Base-by-base conservation (phyloP, 1,140 invertebrate species). In the Brachionus koreanus region DNA sequence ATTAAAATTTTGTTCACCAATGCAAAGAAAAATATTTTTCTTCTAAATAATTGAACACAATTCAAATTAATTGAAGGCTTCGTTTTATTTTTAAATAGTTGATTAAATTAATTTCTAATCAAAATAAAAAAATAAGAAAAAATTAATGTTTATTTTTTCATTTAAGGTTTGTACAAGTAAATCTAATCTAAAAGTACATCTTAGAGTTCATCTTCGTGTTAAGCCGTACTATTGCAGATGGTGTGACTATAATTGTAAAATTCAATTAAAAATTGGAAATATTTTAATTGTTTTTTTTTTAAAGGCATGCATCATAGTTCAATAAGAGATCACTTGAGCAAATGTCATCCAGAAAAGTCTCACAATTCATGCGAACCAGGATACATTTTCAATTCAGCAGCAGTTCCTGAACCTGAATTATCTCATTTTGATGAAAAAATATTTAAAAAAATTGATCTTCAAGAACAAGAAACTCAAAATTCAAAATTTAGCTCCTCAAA, bases 291-390 rank as follows among this genome's bases (percentile, higher is more conserved):
- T 29, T 23, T 74, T 46, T 46, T 46, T 23, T n/a, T 19, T 74
- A 5, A 43, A 74, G 69, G 69, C 25, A 82, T 82, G 82, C 82
- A 82, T 35, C 65, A 82, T 75, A 65, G 33, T 42, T 82, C 65
- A 39, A 82, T 72, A 49, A 49, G 65, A 49, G 81, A 82, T 72
- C 81, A 82, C 25, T 74, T 82, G 65, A 82, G 42, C 29, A 82
- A 82, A 57, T 52, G 57, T n/a, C 82, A 82, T 72, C 39, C 39
- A 23, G 82, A 82, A 23, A 82, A 52, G 39, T 46, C 39, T 25
- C 63, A 74, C n/a, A 82, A 63, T n/a, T 49, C 42, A 57, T 52
- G 42, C 19, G 82, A 82, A 75, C 82, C 65, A 23, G 82, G 82
- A 4, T 82, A 82, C 5, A 63, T 52, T 39, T 82, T 69, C 39